Evolutionary conservation across 2,888 invertebrate genomes (phyloP).

Genomic region (Macaria liturata): DNA sequence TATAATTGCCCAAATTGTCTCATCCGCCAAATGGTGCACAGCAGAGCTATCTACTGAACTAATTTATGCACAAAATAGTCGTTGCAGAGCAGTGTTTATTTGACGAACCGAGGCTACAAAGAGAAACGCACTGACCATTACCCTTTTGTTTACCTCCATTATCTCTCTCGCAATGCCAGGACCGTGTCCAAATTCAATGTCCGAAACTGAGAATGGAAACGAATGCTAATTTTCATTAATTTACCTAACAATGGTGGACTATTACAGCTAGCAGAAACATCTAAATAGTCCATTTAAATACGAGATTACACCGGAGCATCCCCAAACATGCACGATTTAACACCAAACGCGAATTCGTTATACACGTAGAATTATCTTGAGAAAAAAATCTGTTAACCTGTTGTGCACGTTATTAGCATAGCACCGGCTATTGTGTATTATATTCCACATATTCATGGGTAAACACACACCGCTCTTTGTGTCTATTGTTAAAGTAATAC

Average conservation of each 20-base stretch:
- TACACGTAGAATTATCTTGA: slow-evolving; percentile 79
- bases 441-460: slow-evolving; percentile 78
- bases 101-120: slow-evolving; percentile 12
- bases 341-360: slow-evolving; percentile 81
- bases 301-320: slow-evolving; percentile 62
- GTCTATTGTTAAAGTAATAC: slow-evolving; percentile 74
- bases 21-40: slow-evolving; percentile 70
- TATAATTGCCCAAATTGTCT: slow-evolving; percentile 63
- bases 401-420: slow-evolving; percentile 74
- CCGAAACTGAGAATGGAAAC: slow-evolving; percentile 39
- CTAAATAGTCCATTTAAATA: slow-evolving; percentile 75
- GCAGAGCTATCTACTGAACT: slow-evolving; percentile 4
- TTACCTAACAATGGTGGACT: slow-evolving; percentile 67
- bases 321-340: slow-evolving; percentile 78
- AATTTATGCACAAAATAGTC: slow-evolving; percentile 20
- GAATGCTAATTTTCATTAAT: slow-evolving; percentile 65
- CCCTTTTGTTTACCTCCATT: slow-evolving; percentile 34
- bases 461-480: slow-evolving; percentile 80
- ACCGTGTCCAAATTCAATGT: slow-evolving; percentile 40
- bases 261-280: slow-evolving; percentile 69
- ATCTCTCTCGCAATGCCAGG: slow-evolving; percentile 37
- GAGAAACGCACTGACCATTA: slow-evolving; percentile 32
- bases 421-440: slow-evolving; percentile 72
- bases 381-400: slow-evolving; percentile 77
- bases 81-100: slow-evolving; percentile 17